Base-by-base conservation (phyloP, 2,797 vertebrate genomes). In the Triplophysa yarkandensis region DNA sequence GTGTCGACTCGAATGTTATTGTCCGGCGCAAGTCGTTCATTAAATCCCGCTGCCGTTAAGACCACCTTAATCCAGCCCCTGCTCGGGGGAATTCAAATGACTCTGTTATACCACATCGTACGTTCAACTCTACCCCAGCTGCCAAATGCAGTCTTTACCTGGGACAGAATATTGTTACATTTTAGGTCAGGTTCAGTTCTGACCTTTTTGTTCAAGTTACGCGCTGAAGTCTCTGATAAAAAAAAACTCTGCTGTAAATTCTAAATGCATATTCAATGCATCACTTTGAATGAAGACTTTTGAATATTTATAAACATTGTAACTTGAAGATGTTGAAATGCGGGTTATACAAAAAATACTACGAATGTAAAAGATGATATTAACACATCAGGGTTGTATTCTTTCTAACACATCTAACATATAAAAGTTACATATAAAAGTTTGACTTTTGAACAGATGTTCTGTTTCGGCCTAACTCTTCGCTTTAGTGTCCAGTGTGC, bases 1-100 rank as follows among this genome's bases (percentile, higher is more conserved):
- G 85, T 83, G 85, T 88, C 77, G 68, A 81, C 77, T 83, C 71
- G 77, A 87, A 89, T 87, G 85, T 90, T 90, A 88, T 80, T 50
- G 81, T 80, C 83, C 50, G 7, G 78, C 79, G 79, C 71, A 73
- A 86, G 76, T 78, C 23, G 66, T 63, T 74, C 76, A 80, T 79
- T 83, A 85, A 84, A 86, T 85, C 82, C 75, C 39, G 62, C 57
- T 74, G 78, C 77, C 36, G 78, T 83, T 86, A 86, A 85, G 65
- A 79, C 86, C 71, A 81, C 81, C 76, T 74, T 86, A 87, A 88
- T 86, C 82, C 82, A 39, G 58, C 75, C 23, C 80, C 75, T 79
- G 79, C 85, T 83, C 82, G 70, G 27, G 75, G 80, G 82, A 86
- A 81, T 77, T 69, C 77, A 84, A 86, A 87, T 85, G 72, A 85